Evolutionary conservation across 1,140 invertebrate species (phyloP).

Genomic region (Bombyx mandarina): DNA sequence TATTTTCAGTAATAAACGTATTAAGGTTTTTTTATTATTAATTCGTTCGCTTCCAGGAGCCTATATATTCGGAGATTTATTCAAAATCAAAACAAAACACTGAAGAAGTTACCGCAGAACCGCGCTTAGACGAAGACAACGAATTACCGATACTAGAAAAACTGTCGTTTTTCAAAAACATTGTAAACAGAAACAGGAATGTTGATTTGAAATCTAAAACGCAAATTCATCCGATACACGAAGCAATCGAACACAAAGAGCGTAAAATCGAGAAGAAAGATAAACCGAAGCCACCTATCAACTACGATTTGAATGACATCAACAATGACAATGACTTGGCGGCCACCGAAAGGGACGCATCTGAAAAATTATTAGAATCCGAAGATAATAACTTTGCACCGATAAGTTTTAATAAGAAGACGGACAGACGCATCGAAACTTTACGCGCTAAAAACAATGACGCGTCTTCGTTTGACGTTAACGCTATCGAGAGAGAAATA

Average conservation of each 20-base stretch:
- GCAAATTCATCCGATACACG: slow-evolving; percentile 51
- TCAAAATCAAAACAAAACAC: slow-evolving; percentile 13
- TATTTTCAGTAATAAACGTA: too few species aligned
- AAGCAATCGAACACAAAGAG: slow-evolving; percentile 39
- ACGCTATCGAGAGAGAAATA: slow-evolving; percentile 1
- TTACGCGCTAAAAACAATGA: too few species aligned
- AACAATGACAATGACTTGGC: background rate
- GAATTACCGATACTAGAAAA: slow-evolving; percentile 44
- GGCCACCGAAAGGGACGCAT: too few species aligned
- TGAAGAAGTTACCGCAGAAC: slow-evolving; percentile 12
- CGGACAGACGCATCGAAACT: background rate
- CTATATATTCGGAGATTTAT: slow-evolving; percentile 27
- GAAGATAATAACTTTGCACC: background rate
- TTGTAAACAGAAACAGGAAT: slow-evolving; percentile 38
- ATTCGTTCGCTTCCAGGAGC: slow-evolving; percentile 31
- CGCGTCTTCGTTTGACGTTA: too few species aligned
- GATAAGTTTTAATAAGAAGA: background rate
- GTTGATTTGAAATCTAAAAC: slow-evolving; percentile 34
- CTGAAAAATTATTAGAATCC: background rate
- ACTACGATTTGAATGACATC: background rate
- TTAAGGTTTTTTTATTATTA: too few species aligned
- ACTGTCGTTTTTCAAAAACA: slow-evolving; percentile 52
- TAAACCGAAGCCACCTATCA: slow-evolving; percentile 19
- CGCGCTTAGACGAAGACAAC: slow-evolving; percentile 18
- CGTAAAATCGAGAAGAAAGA: slow-evolving; percentile 61